phyloP scores from a whole-genome alignment of 2,113 vertebrate species.

The Corythornis cristatus region DNA sequence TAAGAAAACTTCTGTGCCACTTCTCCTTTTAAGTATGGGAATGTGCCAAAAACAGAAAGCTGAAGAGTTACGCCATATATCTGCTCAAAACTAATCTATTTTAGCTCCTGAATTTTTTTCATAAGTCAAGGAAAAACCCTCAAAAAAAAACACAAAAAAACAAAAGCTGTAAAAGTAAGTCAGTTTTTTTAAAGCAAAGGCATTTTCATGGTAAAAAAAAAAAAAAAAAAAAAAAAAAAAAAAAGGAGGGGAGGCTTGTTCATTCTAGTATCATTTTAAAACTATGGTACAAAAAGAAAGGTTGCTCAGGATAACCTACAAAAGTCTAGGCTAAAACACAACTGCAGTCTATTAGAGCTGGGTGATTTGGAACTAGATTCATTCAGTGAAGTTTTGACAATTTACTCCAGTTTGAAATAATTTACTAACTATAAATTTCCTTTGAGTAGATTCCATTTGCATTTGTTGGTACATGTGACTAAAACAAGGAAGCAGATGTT shows the following conservation, averaged over 20 bases:
- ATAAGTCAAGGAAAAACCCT: neutral
- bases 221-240: neutral
- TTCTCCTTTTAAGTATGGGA: neutral
- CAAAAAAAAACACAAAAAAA: neutral
- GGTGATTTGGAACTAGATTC: neutral
- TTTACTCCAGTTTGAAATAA: neutral
- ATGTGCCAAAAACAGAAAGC: neutral
- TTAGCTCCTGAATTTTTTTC: neutral
- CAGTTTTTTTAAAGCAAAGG: neutral
- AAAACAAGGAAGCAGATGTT: constrained; percentile 34
- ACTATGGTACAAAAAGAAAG: neutral
- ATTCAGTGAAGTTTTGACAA: neutral
- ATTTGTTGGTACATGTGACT: neutral
- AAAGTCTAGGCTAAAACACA: neutral
- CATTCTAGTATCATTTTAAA: neutral
- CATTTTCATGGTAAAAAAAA: neutral
- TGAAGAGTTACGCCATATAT: neutral
- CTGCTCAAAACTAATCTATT: neutral
- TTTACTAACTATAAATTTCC: neutral
- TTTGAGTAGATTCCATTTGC: neutral
- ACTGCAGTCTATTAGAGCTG: neutral
- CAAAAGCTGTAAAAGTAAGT: neutral
- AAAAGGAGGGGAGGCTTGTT: neutral
- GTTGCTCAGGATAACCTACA: neutral
- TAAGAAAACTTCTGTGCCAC: neutral